Conservation (phyloP, 2,888 invertebrate genomes). For the Hypselothyrea guttata region DNA sequence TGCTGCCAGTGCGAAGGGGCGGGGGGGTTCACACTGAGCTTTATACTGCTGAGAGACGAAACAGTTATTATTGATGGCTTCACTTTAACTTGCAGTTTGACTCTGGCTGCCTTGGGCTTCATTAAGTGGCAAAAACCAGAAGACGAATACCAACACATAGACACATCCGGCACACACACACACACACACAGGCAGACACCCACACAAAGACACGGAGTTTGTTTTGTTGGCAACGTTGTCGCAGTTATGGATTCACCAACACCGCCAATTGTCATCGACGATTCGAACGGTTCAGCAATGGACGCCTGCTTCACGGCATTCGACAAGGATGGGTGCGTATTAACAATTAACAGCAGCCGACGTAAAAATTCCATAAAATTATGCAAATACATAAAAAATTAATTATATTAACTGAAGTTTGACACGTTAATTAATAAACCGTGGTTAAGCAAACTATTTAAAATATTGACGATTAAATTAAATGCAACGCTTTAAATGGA, state of each 20-base stretch:
- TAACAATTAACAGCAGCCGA: neutral
- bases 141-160: conserved; percentile 5
- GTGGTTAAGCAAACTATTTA: neutral
- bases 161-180: neutral
- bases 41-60: conserved; percentile 16
- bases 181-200: too few relatives aligned
- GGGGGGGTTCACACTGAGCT: conserved; percentile 8
- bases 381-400: neutral
- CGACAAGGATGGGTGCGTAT: conserved; percentile 92
- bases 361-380: neutral
- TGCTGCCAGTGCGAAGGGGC: neutral
- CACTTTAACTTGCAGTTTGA: conserved; percentile 70
- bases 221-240: conserved; percentile 64
- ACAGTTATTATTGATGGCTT: conserved; percentile 69
- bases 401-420: neutral
- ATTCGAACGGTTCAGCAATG: conserved; percentile 87
- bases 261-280: conserved; percentile 83
- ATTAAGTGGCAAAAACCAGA: conserved; percentile 53
- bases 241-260: conserved; percentile 81
- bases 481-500: too few relatives aligned
- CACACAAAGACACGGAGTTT: conserved; percentile 15
- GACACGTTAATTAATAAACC: neutral
- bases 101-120: conserved; percentile 44
- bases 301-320: conserved; percentile 95
- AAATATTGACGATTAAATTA: neutral